Evolutionary conservation across 64 coral and sea anemone species (phyloP).

Genomic region (Stichodactyla mertensii): DNA sequence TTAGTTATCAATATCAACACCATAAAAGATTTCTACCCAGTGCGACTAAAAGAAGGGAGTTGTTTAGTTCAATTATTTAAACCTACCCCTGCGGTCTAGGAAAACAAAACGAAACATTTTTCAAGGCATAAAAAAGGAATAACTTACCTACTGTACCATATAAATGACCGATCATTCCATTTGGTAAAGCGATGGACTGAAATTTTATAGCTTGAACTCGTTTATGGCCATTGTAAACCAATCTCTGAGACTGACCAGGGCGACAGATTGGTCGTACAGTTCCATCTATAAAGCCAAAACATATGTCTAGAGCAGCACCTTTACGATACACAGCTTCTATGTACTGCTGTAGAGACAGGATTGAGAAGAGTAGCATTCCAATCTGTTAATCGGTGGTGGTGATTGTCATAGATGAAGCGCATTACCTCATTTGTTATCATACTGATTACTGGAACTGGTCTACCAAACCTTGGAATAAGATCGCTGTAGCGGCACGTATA

Average conservation of each 20-base stretch:
- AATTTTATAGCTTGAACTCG: conserved; percentile 4
- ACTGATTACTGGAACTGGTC: no score
- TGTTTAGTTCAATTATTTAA: no score
- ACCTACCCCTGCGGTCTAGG: background rate
- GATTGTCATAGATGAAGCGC: no score
- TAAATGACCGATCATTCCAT: conserved; percentile 6
- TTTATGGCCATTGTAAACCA: conserved; percentile 21
- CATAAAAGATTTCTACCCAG: no score
- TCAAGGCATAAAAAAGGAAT: background rate
- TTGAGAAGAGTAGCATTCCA: no score
- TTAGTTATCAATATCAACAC: no score
- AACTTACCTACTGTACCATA: conserved; percentile 6
- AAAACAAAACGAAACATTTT: background rate
- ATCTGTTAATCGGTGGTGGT: no score
- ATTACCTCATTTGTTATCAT: no score
- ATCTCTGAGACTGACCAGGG: background rate
- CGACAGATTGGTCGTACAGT: conserved; percentile 14
- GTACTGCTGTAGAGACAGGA: background rate
- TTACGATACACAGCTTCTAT: background rate
- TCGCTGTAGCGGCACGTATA: no score
- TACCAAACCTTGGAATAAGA: no score
- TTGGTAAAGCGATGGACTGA: background rate
- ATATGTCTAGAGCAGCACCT: background rate
- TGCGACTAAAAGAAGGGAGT: no score
- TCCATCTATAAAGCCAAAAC: background rate